Base-by-base conservation (phyloP, 2,113 vertebrate species). In the Pachyramphus minor region DNA sequence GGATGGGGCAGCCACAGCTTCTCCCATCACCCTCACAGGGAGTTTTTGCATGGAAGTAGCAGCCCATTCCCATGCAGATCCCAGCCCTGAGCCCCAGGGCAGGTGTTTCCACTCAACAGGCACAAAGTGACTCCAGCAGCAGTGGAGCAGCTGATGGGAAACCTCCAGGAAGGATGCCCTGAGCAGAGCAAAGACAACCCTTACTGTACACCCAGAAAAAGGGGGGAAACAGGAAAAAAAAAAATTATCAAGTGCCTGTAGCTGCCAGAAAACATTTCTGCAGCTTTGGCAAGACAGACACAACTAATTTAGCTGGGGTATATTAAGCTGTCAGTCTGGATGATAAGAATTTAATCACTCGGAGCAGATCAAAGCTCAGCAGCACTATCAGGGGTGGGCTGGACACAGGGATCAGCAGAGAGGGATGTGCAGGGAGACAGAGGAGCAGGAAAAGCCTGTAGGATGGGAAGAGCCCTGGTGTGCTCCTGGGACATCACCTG, bases 241-340 rank as follows among this genome's bases (percentile, higher is more conserved):
- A 56, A 66, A 20, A 2, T 17, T 85, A 90, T 84, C 37, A 2
- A 87, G 74, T 50, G 85, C 59, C 83, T 85, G 89, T 89, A 94
- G 84, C 95, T 97, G 96, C 96, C 95, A 95, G 85, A 92, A 94
- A 87, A 83, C 42, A 96, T 97, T 95, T 92, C 85, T 64, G 71
- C 79, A 89, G 93, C 93, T 96, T 81, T 95, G 79, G 91, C 73
- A 55, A 91, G 96, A 92, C 93, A 97, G 96, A 96, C 97, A 95
- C 92, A 93, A 95, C 76, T 92, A 92, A 97, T 97, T 97, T 93
- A 96, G 91, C 63, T 74, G 89, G 94, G 95, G 95, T 87, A 64
- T 91, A 95, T 97, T 92, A 97, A 95, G 87, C 93, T 96, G 96
- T 97, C 97, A 97, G 95, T 69, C n/a, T 58, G 87, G 95, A 81